Base-by-base conservation (phyloP, 2,797 vertebrate species). In the Lithobates sylvaticus region DNA sequence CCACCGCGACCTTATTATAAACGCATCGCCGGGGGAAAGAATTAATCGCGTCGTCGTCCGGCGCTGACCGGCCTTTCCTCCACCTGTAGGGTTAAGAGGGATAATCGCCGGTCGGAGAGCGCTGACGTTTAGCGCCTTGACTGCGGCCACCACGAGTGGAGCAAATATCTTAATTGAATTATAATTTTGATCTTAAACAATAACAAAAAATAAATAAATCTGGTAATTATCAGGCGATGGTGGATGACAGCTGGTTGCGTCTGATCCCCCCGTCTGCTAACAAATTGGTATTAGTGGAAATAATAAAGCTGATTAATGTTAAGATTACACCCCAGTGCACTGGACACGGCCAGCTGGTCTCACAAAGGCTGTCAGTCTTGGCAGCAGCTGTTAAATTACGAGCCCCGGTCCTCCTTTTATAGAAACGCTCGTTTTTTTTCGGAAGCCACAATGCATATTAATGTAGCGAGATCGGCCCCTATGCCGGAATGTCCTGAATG, bases 281-380 rank as follows among this genome's bases (percentile, higher is more conserved):
- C 96, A 96, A 96, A 97, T 95, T 97, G 96, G 96, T 95, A 96
- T 97, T 96, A 97, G 96, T 94, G 94, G 95, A 93, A 94, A 95
- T 97, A 97, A 96, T 96, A 96, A 97, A 97, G 96, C 96, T 97
- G 97, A 98, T 98, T 97, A 97, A 95, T 94, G 94, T 94, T 92
- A 92, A 94, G 94, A 95, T 94, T 95, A 93, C 93, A 96, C 94
- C 95, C 94, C 94, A 94, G 94, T 93, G 96, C 95, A 95, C 95
- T 95, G 93, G 92, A 94, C 94, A 94, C 93, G 92, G 94, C 95
- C 95, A 96, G 95, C 96, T 96, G 96, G 95, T 90, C 85, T 81
- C 85, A 82, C 91, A 91, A 90, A 93, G 90, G 91, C 92, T 89
- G 92, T 91, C 92, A 89, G 87, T 92, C 91, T 92, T 89, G 90